Evolutionary conservation across 2,888 invertebrate genomes (phyloP), one percentile per base, ranked within the genome.

Genomic region (Aromia moschata): DNA sequence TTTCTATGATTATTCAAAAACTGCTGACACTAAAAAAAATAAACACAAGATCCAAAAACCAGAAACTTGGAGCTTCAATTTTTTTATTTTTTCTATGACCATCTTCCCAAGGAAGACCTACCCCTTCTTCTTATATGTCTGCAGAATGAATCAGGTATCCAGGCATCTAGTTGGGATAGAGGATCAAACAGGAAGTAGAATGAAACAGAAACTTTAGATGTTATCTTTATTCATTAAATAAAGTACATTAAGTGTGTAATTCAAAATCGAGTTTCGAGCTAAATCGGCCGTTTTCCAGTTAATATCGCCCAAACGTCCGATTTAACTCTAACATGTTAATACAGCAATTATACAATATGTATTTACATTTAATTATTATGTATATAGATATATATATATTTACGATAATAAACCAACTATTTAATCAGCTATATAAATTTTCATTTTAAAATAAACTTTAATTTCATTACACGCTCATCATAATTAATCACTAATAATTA

Each of bases 161-260:
- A n/a, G n/a, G n/a, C n/a, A n/a, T n/a, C n/a, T n/a, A n/a, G n/a
- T n/a, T n/a, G n/a, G n/a, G n/a, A n/a, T n/a, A n/a, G n/a, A n/a
- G n/a, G n/a, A n/a, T n/a, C n/a, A n/a, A n/a, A n/a, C n/a, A n/a
- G n/a, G n/a, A n/a, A n/a, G 25, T 7, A 11, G n/a, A 33, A 33
- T 9, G 33, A 61, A 49, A 62, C 25, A 58, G 20, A 2, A 14
- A 9, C n/a, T 33, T 10, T 12, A 36, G 25, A 47, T 44, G 47
- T 53, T 60, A 63, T 56, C 64, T 70, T 75, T 71, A 70, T 75
- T 75, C 74, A 67, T 69, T 74, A 78, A 78, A 78, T 77, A 75
- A 77, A 77, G 71, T 77, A 77, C 77, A 78, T 77, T 75, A 74
- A 75, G 72, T 73, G n/a, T n/a, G 73, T 72, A 72, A 70, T 72